Evolutionary conservation across 2,797 vertebrate species (phyloP).

Genomic region (Euthynnus affinis): DNA sequence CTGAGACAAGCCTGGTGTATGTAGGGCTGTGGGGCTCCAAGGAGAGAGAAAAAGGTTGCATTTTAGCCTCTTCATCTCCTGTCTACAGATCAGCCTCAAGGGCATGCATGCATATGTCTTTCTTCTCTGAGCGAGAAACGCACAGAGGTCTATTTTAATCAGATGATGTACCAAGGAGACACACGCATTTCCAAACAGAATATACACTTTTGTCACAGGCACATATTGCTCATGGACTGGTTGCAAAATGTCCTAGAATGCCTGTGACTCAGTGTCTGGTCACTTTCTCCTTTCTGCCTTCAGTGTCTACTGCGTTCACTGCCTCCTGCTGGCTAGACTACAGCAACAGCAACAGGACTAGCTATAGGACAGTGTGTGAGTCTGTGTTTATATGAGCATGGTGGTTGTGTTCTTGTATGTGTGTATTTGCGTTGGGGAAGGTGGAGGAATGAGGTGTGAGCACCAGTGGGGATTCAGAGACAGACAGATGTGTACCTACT

Average conservation of each 20-base stretch:
- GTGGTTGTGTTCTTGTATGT: constrained; percentile 26
- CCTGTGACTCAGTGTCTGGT: constrained; percentile 51
- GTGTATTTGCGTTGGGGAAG: constrained; percentile 44
- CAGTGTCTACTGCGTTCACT: constrained; percentile 49
- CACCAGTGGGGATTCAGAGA: constrained; percentile 61
- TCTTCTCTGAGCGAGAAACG: constrained; percentile 17
- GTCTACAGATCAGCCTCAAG: constrained; percentile 58
- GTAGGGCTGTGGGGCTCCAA: constrained; percentile 77
- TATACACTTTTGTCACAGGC: not conserved
- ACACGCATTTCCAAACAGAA: not conserved
- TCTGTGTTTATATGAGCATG: constrained; percentile 8
- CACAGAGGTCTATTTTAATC: constrained; percentile 16
- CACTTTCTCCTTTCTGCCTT: constrained; percentile 39
- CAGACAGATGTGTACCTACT: constrained; percentile 77
- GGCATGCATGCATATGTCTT: not conserved
- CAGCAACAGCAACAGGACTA: constrained; percentile 43
- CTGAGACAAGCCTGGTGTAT: constrained; percentile 73
- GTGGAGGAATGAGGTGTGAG: constrained; percentile 39
- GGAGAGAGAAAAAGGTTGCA: constrained; percentile 72
- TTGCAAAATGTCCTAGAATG: constrained; percentile 63
- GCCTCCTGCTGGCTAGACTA: constrained; percentile 73
- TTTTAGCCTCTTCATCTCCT: constrained; percentile 72
- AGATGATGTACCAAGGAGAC: constrained; percentile 14
- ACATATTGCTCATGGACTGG: not conserved
- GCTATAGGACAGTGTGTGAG: constrained; percentile 12